Conservation (phyloP, 2,113 vertebrate species). For the Pelobates fuscus region DNA sequence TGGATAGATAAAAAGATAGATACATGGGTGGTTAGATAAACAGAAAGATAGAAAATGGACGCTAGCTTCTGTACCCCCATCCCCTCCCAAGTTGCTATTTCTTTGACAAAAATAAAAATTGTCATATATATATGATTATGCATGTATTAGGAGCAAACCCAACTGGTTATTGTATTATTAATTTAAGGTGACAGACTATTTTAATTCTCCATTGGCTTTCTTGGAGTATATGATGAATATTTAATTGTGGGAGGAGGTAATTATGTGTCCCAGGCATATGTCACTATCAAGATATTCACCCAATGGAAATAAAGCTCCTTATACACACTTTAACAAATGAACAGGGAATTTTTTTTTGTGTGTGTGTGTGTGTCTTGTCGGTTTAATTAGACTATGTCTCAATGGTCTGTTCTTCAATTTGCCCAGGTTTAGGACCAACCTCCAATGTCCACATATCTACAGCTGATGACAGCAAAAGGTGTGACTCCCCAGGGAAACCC, state of each 20-base stretch:
- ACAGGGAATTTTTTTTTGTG: not conserved
- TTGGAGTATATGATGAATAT: not conserved
- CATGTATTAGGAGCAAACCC: too few species aligned
- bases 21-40: too few species aligned
- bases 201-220: not conserved
- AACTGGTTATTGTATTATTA: not conserved
- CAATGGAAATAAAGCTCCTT: too few species aligned
- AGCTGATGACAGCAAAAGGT: constrained; percentile 50
- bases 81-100: too few species aligned
- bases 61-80: too few species aligned
- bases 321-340: not conserved
- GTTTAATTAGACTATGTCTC: constrained; percentile 35
- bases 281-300: not conserved
- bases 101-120: too few species aligned
- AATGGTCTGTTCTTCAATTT: constrained; percentile 28
- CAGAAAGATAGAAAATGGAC: too few species aligned
- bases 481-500: constrained; percentile 46
- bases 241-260: too few species aligned
- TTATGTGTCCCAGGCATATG: too few species aligned
- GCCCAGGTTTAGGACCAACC: constrained; percentile 27
- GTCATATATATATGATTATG: too few species aligned
- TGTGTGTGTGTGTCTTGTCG: not conserved
- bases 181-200: not conserved
- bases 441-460: constrained; percentile 19
- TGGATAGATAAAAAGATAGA: too few species aligned